These are phyloP conservation scores for Pavo muticus DNA, from an alignment of 2,113 vertebrate genomes.

Conservation along the genomic window DNA sequence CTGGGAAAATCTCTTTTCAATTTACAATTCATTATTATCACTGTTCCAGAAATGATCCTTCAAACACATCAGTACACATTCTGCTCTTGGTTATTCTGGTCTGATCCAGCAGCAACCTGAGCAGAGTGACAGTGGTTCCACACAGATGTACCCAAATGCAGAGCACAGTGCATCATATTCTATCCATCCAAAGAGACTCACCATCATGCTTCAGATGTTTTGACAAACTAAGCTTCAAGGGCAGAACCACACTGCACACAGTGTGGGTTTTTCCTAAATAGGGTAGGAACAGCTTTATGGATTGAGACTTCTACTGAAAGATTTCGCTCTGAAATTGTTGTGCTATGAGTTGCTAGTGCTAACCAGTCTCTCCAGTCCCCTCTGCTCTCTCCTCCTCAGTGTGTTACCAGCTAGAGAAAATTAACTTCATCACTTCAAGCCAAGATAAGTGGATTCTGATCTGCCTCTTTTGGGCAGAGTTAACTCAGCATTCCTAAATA, in stretches of 20 bases:
- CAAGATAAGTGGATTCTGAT: neutral
- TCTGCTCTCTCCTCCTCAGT: too few relatives aligned
- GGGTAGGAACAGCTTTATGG: neutral
- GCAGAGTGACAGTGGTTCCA: accelerated
- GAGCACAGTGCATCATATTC: neutral
- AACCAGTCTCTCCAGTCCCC: neutral
- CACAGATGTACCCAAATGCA: neutral
- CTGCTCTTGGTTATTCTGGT: neutral
- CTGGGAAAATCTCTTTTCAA: neutral
- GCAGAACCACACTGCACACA: neutral
- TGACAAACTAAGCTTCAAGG: neutral
- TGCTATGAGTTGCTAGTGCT: accelerated
- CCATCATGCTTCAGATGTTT: neutral
- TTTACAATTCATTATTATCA: neutral
- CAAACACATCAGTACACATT: neutral
- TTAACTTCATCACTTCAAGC: neutral
- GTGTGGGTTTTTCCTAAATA: accelerated
- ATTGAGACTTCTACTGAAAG: neutral
- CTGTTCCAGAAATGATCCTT: neutral
- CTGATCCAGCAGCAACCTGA: neutral
- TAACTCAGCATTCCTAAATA: neutral
- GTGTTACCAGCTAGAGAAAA: neutral
- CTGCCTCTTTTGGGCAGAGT: accelerated
- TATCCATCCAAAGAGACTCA: neutral
- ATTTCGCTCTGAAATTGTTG: neutral